Percentiles rank a stretch among this genome's conserved stretches.
Conservation (phyloP, 2,888 invertebrate species). For the Callyntrura guangdongensis region DNA sequence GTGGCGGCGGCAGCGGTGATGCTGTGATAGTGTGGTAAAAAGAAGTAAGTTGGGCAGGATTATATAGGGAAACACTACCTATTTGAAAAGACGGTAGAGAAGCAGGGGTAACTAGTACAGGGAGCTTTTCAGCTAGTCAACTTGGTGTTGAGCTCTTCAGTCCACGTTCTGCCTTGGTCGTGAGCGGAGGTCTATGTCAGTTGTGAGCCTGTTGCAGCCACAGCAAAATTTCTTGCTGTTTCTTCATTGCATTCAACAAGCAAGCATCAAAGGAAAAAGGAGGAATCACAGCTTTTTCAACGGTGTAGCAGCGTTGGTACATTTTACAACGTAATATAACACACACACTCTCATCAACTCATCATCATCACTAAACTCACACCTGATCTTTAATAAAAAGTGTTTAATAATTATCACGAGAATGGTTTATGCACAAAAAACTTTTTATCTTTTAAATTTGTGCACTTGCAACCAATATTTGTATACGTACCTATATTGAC, state of each 20-base stretch:
- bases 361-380: background rate
- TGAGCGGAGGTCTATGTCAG: slow-evolving; percentile 78
- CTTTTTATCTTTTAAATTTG: slow-evolving; percentile 9
- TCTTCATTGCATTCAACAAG: slow-evolving; percentile 57
- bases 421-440: slow-evolving; percentile 6
- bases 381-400: background rate
- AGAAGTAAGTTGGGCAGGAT: slow-evolving; percentile 10
- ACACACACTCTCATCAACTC: background rate
- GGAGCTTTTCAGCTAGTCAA: slow-evolving; percentile 64
- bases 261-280: background rate
- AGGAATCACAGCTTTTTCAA: background rate
- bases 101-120: slow-evolving; percentile 27
- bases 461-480: background rate
- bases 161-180: slow-evolving; percentile 78
- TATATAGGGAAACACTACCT: background rate
- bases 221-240: background rate
- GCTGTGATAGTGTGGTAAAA: background rate
- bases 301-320: background rate
- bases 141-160: slow-evolving; percentile 55
- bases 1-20: background rate
- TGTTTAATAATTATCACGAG: slow-evolving; percentile 11
- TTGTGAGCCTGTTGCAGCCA: slow-evolving; percentile 33
- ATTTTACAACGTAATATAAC: slow-evolving; percentile 13
- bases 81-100: background rate
- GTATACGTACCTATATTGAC: background rate